Conservation (phyloP, 2,888 invertebrate species). For the Drosophila meridionalis region DNA sequence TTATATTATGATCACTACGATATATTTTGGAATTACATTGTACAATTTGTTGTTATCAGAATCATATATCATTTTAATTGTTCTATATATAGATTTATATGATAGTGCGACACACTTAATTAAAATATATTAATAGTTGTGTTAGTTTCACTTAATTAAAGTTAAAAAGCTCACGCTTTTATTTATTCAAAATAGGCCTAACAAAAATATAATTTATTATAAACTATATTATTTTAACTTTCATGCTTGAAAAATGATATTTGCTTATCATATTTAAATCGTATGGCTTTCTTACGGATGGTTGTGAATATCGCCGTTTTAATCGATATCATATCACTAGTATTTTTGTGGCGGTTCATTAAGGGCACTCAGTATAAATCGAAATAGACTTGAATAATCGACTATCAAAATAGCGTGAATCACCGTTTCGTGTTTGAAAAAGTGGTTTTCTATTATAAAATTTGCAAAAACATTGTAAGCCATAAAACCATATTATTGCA, state of each 20-base stretch:
- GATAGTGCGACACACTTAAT: background rate
- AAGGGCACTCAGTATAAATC: background rate
- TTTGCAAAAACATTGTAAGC: background rate
- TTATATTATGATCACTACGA: conserved; percentile 2
- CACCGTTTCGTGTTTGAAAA: background rate
- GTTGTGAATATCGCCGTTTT: conserved; percentile 7
- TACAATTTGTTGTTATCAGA: background rate
- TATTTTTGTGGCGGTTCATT: conserved; percentile 3
- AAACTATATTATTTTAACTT: background rate
- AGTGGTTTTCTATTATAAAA: background rate
- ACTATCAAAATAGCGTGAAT: background rate
- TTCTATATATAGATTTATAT: background rate
- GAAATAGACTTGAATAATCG: background rate
- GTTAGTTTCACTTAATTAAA: conserved; percentile 1
- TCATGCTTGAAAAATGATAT: background rate
- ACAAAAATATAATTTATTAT: background rate
- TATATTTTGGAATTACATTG: conserved; percentile 10
- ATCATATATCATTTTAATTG: background rate
- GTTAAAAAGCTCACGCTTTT: background rate
- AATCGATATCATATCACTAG: conserved; percentile 11
- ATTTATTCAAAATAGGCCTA: background rate
- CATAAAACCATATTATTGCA: too few species aligned
- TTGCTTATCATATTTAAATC: background rate
- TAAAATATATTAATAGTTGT: background rate
- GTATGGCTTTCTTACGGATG: background rate